Percentiles rank a stretch among this genome's conserved stretches.
phyloP scores from a whole-genome alignment of 2,888 invertebrate genomes.

The Cryptus armator region DNA sequence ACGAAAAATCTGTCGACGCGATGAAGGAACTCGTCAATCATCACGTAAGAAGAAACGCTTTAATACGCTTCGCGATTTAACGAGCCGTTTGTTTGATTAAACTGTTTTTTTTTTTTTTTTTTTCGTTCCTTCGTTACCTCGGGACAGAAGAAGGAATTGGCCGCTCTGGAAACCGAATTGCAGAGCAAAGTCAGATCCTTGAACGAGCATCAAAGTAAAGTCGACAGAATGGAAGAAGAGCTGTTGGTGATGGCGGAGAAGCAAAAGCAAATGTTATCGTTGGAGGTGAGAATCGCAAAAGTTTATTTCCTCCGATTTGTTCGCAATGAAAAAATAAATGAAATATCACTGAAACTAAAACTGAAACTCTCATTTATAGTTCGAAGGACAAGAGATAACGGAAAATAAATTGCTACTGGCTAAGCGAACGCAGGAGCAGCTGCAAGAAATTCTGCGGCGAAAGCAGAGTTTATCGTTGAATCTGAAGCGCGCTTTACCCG shows the following conservation, averaged over 20 bases:
- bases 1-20: constrained; percentile 88
- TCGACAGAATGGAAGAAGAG: constrained; percentile 90
- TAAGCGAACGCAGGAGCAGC: constrained; percentile 86
- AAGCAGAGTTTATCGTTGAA: constrained; percentile 90
- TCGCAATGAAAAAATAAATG: constrained; percentile 7
- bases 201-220: constrained; percentile 88
- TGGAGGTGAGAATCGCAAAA: constrained; percentile 76
- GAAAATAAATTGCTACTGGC: constrained; percentile 85
- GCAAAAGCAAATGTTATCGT: constrained; percentile 84
- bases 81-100: not conserved
- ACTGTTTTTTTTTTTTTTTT: not conserved
- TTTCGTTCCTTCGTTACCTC: not conserved
- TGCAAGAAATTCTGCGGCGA: constrained; percentile 86
- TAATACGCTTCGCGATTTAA: not conserved
- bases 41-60: constrained; percentile 87
- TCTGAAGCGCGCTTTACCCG: constrained; percentile 87
- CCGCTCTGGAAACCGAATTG: constrained; percentile 90
- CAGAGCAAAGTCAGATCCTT: constrained; percentile 88
- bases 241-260: constrained; percentile 89
- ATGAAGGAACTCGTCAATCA: constrained; percentile 90
- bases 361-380: constrained; percentile 68
- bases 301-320: constrained; percentile 6
- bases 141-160: constrained; percentile 90
- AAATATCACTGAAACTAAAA: not conserved
- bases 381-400: constrained; percentile 77